Conservation (phyloP, 2,797 vertebrate species). For the Peromyscus nudipes region DNA sequence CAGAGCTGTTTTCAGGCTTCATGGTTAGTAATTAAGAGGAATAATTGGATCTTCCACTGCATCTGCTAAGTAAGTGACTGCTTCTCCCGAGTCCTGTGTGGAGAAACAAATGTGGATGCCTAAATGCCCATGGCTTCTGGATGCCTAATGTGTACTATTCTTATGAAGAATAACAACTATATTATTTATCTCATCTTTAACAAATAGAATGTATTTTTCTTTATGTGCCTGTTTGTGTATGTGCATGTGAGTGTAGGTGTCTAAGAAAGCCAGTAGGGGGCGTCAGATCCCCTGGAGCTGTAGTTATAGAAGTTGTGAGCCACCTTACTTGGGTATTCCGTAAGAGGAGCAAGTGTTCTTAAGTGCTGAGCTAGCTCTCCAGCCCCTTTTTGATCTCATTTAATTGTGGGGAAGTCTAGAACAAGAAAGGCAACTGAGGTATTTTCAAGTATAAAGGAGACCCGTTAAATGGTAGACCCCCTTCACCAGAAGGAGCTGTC, state of each 20-base stretch:
- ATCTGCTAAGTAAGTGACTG: background rate
- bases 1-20: constrained; percentile 46
- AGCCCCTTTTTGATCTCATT: constrained; percentile 9
- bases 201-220: background rate
- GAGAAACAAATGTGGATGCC: constrained; percentile 24
- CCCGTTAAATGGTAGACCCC: background rate
- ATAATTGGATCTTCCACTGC: constrained; percentile 29
- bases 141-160: constrained; percentile 19
- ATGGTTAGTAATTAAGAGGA: constrained; percentile 53
- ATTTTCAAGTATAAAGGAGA: background rate
- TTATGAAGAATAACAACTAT: background rate
- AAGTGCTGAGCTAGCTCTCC: background rate
- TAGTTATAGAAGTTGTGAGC: background rate
- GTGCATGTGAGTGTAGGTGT: background rate
- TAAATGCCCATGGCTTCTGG: background rate
- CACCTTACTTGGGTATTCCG: background rate
- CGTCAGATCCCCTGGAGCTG: background rate
- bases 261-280: background rate
- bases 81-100: background rate
- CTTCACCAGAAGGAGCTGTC: background rate
- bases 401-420: constrained; percentile 37
- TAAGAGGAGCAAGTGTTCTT: background rate
- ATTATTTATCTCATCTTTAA: background rate
- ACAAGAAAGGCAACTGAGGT: constrained; percentile 1
- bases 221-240: background rate